Evolutionary conservation across 2,797 vertebrate species (phyloP).

Genomic region (Acanthurus tractus): DNA sequence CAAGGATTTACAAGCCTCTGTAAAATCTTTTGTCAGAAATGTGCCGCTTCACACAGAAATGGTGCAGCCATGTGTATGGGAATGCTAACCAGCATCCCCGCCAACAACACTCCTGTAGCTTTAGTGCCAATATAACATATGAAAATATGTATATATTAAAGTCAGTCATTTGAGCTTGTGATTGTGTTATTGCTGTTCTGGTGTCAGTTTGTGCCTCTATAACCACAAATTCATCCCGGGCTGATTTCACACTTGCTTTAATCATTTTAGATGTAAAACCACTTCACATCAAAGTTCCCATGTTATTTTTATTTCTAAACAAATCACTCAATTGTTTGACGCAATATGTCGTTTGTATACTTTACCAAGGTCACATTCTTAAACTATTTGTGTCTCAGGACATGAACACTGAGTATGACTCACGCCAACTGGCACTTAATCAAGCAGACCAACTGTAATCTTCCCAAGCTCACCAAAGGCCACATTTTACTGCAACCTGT

Average conservation of each 20-base stretch:
- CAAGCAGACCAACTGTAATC: neutral
- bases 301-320: neutral
- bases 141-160: conserved; percentile 83
- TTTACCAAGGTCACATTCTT: conserved; percentile 19
- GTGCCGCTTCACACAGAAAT: conserved; percentile 41
- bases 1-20: conserved; percentile 57
- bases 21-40: conserved; percentile 39
- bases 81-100: conserved; percentile 40
- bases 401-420: conserved; percentile 24
- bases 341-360: conserved; percentile 1
- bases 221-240: neutral
- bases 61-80: conserved; percentile 43
- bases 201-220: conserved; percentile 29
- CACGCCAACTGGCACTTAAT: conserved; percentile 16
- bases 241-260: neutral
- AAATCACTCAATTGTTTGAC: conserved; percentile 17
- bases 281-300: neutral
- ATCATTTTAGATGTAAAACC: neutral
- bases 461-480: conserved; percentile 8
- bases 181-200: conserved; percentile 38
- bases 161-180: conserved; percentile 48
- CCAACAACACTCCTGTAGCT: conserved; percentile 66
- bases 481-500: neutral
- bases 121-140: conserved; percentile 70
- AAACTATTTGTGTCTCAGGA: conserved; percentile 20